Conservation (phyloP, 1,140 invertebrate species). For the Watersipora subatra region DNA sequence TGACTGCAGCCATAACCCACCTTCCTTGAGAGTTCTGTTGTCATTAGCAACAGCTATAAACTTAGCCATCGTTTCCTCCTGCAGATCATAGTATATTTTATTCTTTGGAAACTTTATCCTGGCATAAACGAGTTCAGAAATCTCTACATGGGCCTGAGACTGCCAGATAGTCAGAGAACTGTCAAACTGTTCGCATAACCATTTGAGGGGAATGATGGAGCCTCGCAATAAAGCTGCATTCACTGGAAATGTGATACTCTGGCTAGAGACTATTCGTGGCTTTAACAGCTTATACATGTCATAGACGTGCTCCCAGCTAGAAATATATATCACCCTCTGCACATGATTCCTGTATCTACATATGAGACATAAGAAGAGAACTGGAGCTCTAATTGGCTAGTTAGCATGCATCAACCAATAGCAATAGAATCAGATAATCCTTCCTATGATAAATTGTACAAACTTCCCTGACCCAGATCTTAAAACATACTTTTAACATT, state of each 20-base stretch:
- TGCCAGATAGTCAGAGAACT: not conserved
- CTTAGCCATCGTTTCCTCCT: not conserved
- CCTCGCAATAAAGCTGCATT: conserved; percentile 56
- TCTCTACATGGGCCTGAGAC: not conserved
- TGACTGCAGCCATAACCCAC: too few species aligned
- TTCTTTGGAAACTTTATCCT: not conserved
- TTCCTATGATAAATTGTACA: too few species aligned
- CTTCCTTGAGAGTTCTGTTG: too few species aligned
- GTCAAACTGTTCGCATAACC: conserved; percentile 19
- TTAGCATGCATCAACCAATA: too few species aligned
- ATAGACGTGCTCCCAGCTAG: conserved; percentile 52
- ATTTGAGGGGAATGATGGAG: conserved; percentile 42
- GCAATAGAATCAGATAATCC: too few species aligned
- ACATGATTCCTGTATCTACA: too few species aligned
- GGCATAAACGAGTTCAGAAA: not conserved
- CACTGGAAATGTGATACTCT: conserved; percentile 66
- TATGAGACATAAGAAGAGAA: too few species aligned
- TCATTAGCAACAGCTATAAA: not conserved
- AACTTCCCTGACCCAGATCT: too few species aligned
- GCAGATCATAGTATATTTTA: not conserved
- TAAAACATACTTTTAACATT: too few species aligned
- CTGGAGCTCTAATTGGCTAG: too few species aligned
- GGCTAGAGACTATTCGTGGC: conserved; percentile 44
- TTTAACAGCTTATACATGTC: conserved; percentile 56
- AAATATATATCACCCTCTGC: too few species aligned